Percentiles rank a stretch among this genome's conserved stretches.
phyloP scores from a whole-genome alignment of 2,797 vertebrate species.

The Nothura maculosa region DNA sequence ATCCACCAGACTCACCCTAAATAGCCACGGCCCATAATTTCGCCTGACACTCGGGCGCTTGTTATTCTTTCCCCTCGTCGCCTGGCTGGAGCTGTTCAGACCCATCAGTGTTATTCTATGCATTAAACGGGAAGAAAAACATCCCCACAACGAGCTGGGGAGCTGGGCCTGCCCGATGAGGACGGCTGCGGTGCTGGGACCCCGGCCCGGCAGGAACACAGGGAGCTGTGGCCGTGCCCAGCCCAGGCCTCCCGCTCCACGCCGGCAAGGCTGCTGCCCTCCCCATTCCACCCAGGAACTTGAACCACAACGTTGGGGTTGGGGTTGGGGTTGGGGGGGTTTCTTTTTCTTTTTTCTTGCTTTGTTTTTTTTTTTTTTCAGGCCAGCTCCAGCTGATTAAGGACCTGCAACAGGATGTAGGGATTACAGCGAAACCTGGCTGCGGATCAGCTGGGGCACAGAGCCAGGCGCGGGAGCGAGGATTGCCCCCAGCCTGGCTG shows the following conservation, averaged over 20 bases:
- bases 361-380: constrained; percentile 9
- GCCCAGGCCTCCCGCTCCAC: not conserved
- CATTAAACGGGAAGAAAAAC: constrained; percentile 39
- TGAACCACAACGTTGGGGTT: constrained; percentile 46
- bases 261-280: constrained; percentile 11
- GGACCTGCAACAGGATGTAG: constrained; percentile 85
- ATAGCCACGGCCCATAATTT: constrained; percentile 91
- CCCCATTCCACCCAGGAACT: not conserved
- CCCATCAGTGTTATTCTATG: constrained; percentile 85
- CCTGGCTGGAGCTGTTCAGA: constrained; percentile 91
- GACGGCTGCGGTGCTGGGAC: not conserved
- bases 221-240: not conserved
- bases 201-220: not conserved
- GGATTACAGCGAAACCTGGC: constrained; percentile 84
- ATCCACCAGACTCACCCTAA: constrained; percentile 92
- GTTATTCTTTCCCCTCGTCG: constrained; percentile 93
- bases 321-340: not conserved
- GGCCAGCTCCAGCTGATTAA: constrained; percentile 82
- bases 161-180: constrained; percentile 9
- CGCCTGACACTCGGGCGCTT: constrained; percentile 92
- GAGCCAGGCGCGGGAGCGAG: constrained; percentile 73
- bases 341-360: not conserved
- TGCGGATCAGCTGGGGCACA: constrained; percentile 74
- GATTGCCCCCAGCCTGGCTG: constrained; percentile 59
- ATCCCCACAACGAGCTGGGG: constrained; percentile 44